phyloP scores from a whole-genome alignment of 2,888 invertebrate genomes.

The Drosophila helvetica region DNA sequence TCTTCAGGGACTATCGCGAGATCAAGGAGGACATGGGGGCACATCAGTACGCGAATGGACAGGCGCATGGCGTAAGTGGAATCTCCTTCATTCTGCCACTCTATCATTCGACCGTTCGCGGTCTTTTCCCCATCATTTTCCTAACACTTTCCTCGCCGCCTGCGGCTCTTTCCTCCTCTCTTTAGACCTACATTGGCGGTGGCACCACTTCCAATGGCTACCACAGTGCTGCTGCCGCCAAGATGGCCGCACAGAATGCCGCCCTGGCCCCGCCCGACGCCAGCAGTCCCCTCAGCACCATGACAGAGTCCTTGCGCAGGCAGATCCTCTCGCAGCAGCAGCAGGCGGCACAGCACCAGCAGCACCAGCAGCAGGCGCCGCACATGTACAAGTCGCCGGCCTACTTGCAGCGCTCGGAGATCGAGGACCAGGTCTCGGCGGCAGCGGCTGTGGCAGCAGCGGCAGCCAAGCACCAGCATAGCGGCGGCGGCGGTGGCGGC shows the following conservation, averaged over 20 bases:
- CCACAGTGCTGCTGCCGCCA: conserved; percentile 71
- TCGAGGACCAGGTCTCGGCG: conserved; percentile 82
- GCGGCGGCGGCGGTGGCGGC: conserved; percentile 27
- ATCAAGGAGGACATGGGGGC: conserved; percentile 89
- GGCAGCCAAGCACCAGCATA: conserved; percentile 75
- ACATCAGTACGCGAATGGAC: conserved; percentile 84
- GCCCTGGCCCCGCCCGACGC: conserved; percentile 76
- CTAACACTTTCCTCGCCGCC: conserved; percentile 3
- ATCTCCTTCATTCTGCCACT: neutral
- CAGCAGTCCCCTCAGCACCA: conserved; percentile 78
- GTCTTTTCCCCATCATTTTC: neutral
- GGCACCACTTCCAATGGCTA: conserved; percentile 79
- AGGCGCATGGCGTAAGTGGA: conserved; percentile 70
- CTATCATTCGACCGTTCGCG: no score
- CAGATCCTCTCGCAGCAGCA: conserved; percentile 82
- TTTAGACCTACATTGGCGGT: conserved; percentile 69
- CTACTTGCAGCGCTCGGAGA: conserved; percentile 82
- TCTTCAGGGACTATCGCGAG: conserved; percentile 94
- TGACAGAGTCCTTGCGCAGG: conserved; percentile 81
- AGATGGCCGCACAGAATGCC: conserved; percentile 78
- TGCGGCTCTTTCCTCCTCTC: neutral
- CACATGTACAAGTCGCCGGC: conserved; percentile 83
- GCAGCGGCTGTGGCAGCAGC: conserved; percentile 69
- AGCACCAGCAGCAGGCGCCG: conserved; percentile 74
- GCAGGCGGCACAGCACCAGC: conserved; percentile 72